phyloP scores from a whole-genome alignment of 2,888 invertebrate genomes.

The Trissonchulus latispiculum region DNA sequence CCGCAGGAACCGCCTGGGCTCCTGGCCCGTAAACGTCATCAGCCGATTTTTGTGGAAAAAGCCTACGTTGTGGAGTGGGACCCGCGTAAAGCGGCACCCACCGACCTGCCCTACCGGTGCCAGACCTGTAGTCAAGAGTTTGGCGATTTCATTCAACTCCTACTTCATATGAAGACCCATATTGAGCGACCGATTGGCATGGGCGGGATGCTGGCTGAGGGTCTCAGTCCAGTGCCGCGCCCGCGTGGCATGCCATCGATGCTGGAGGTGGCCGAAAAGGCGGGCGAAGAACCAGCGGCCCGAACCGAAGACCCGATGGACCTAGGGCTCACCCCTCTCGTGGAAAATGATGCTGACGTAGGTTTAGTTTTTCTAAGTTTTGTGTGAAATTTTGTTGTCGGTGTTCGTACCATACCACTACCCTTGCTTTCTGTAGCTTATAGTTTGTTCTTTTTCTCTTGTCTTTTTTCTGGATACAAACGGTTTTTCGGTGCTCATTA shows the following conservation, averaged over 20 bases:
- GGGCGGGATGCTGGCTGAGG: background rate
- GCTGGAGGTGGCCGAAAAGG: background rate
- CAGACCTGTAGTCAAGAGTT: conserved; percentile 5
- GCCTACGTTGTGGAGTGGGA: conserved; percentile 22
- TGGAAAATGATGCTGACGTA: too few species aligned
- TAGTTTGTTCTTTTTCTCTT: too few species aligned
- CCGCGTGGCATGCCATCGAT: too few species aligned
- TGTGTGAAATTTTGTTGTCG: too few species aligned
- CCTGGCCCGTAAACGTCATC: background rate
- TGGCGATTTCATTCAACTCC: conserved; percentile 7
- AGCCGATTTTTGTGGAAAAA: conserved; percentile 15
- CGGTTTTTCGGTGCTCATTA: too few species aligned
- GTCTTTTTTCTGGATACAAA: too few species aligned
- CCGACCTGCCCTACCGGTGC: conserved; percentile 13
- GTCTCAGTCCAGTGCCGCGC: background rate
- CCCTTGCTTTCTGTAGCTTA: too few species aligned
- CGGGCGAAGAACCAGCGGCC: background rate
- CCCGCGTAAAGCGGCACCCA: background rate
- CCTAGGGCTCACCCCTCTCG: too few species aligned
- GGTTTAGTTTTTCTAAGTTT: too few species aligned
- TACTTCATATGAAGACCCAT: conserved; percentile 18
- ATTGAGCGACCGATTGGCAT: background rate
- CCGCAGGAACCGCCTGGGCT: background rate
- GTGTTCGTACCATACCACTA: too few species aligned
- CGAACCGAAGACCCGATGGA: too few species aligned